phyloP scores from a whole-genome alignment of 2,888 invertebrate species.

The Gymnoscelis rufifasciata region DNA sequence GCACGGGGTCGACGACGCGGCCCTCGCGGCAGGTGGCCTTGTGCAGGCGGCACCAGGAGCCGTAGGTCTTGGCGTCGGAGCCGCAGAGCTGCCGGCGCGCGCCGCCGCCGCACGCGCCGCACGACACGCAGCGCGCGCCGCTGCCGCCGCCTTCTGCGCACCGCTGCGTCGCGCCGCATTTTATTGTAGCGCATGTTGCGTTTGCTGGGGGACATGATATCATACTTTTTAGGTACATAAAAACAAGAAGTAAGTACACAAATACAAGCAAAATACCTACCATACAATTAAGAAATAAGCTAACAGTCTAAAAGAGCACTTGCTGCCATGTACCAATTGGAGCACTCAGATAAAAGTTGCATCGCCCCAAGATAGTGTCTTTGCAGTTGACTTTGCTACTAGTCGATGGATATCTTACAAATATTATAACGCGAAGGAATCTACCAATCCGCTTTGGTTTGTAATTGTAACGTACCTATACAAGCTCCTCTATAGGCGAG shows the following conservation, averaged over 20 bases:
- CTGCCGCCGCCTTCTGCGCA: constrained; percentile 64
- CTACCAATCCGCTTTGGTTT: no score
- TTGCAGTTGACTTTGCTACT: no score
- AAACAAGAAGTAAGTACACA: no score
- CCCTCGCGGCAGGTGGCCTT: constrained; percentile 86
- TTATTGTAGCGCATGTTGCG: constrained; percentile 61
- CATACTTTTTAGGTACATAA: no score
- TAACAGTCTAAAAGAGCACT: no score
- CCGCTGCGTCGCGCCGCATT: constrained; percentile 61
- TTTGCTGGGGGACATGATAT: constrained; percentile 62
- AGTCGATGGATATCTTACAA: no score
- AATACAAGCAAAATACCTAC: no score
- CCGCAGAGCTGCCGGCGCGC: constrained; percentile 81
- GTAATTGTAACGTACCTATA: constrained; percentile 79
- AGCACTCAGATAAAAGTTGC: no score
- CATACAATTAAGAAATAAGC: no score
- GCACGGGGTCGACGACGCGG: constrained; percentile 84
- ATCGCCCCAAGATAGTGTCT: no score
- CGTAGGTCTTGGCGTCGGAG: constrained; percentile 85
- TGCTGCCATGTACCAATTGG: no score
- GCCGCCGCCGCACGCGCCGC: constrained; percentile 59
- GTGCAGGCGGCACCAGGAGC: constrained; percentile 89
- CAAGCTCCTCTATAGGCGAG: constrained; percentile 93
- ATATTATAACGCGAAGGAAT: no score
- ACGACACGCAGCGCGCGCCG: constrained; percentile 58